Conservation (phyloP, 2,797 vertebrate species). For the Pseudochirops cupreus region DNA sequence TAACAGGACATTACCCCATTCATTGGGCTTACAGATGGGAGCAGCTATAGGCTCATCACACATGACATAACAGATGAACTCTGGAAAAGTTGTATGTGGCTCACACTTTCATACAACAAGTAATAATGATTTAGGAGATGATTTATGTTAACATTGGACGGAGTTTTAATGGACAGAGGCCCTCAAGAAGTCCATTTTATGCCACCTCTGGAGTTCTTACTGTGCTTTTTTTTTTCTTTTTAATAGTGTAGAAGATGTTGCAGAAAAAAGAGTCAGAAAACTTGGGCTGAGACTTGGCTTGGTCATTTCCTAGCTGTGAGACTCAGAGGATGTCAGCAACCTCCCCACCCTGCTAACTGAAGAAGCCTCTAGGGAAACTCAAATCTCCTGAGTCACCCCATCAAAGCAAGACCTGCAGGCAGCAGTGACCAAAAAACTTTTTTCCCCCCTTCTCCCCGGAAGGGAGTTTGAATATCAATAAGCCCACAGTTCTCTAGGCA, state of each 20-base stretch:
- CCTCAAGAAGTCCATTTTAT: background rate
- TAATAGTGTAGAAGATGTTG: background rate
- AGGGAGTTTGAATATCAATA: background rate
- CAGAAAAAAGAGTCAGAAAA: background rate
- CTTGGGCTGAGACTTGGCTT: background rate
- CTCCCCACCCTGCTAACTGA: background rate
- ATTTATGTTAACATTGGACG: constrained; percentile 25
- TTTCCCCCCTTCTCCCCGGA: background rate
- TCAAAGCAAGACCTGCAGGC: background rate
- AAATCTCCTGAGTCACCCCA: background rate
- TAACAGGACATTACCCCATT: background rate
- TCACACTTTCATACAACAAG: background rate
- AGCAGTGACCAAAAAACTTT: background rate
- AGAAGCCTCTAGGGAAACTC: background rate
- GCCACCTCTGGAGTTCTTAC: background rate
- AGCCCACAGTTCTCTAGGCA: background rate
- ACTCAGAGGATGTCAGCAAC: background rate
- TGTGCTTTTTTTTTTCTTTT: background rate
- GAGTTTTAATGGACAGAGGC: background rate
- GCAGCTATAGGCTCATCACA: background rate
- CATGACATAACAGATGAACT: background rate
- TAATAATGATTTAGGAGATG: constrained; percentile 28
- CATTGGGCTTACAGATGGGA: background rate
- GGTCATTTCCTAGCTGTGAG: background rate
- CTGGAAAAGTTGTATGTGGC: constrained; percentile 12